Conservation (phyloP, 2,113 vertebrate genomes). For the Heterotilapia buettikoferi region DNA sequence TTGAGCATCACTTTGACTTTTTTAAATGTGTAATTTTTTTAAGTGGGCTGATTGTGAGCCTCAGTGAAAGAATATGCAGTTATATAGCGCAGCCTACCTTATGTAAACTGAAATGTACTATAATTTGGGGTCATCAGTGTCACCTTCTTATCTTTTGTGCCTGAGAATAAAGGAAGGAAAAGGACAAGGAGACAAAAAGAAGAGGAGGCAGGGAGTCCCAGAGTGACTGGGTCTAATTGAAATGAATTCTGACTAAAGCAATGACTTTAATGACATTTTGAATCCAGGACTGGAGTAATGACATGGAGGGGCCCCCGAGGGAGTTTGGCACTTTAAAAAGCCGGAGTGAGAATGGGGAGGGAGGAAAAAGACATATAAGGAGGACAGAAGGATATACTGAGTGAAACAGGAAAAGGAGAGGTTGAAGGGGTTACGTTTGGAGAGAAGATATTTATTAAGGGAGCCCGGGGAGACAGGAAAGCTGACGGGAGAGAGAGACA, state of each 20-base stretch:
- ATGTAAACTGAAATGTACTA: not conserved
- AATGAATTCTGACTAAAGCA: slow-evolving; percentile 67
- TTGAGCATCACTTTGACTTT: not conserved
- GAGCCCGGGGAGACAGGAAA: not conserved
- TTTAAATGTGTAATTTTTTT: not conserved
- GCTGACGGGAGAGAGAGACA: not conserved
- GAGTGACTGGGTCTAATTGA: slow-evolving; percentile 57
- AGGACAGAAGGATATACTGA: not conserved
- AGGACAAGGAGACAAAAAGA: not conserved
- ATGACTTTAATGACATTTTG: slow-evolving; percentile 66
- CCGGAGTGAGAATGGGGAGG: not conserved
- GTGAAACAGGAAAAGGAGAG: not conserved
- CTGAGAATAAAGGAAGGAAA: not conserved
- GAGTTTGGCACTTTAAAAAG: slow-evolving; percentile 46
- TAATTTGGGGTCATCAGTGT: not conserved
- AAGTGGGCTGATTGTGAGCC: not conserved
- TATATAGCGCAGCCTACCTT: not conserved
- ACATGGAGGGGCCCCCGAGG: slow-evolving; percentile 33
- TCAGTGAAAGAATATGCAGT: not conserved
- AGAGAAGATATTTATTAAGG: slow-evolving; percentile 24
- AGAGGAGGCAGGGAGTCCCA: slow-evolving; percentile 28
- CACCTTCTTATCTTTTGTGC: not conserved
- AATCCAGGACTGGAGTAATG: slow-evolving; percentile 65
- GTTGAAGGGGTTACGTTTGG: slow-evolving; percentile 5
- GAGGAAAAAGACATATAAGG: not conserved